Evolutionary conservation across 2,113 vertebrate genomes (phyloP), one percentile per base, ranked within the genome.

Genomic region (Laticauda laticaudata): DNA sequence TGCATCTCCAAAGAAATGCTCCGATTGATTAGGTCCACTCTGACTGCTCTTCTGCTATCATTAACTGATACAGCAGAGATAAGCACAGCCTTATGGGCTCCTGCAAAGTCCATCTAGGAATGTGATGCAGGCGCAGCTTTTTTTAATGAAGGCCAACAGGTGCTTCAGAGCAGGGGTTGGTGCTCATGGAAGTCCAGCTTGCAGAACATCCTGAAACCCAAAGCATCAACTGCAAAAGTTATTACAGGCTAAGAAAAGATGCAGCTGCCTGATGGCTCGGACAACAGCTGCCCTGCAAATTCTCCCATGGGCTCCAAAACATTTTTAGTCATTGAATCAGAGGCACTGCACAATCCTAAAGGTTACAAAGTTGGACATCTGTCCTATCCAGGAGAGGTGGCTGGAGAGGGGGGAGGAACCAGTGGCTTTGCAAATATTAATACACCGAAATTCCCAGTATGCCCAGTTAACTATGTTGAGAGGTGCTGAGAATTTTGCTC

Each of bases 21-120:
- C n/a, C 5, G 57, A 9, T n/a, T 8, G 39, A 7, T 86, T 56
- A 2, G 55, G 53, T 29, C 5, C 3, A 2, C 11, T 29, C n/a
- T 0, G 12, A 92, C 1, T 2, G 1, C 34, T 7, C 15, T 4
- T 90, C 34, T 85, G 57, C 45, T 43, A 15, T 57, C 26, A 93
- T 12, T 2, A 34, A 1, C 9, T 57, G 86, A 5, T 0, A 0
- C 85, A 61, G 51, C 57, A 7, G 0, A 0, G 59, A 87, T 57
- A 10, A 20, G 53, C 24, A 92, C 0, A 0, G 29, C 1, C 11
- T 2, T 5, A 1, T 0, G 21, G 26, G 0, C 12, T 3, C 0
- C 21, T 92, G 0, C 54, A 1, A 86, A 75, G 86, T 90, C 81
- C 1, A 23, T 61, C 45, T 91, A 23, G 26, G 9, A n/a, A 75